phyloP scores from a whole-genome alignment of 2,113 vertebrate genomes.

The Seriola aureovittata region DNA sequence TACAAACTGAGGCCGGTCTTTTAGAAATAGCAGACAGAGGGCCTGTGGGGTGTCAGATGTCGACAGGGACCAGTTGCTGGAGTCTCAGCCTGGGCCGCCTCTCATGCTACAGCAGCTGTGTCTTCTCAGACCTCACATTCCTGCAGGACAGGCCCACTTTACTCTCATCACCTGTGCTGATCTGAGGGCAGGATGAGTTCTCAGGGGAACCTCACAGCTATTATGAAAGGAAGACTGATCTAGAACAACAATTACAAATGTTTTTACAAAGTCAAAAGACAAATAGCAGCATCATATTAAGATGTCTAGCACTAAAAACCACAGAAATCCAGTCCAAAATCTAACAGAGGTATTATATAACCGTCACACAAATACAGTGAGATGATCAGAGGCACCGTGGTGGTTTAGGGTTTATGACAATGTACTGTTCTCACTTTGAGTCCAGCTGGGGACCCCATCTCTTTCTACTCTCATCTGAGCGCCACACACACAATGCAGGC shows the following conservation, averaged over 20 bases:
- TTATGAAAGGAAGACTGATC: background rate
- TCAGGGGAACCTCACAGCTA: background rate
- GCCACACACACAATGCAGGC: background rate
- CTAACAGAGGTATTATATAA: background rate
- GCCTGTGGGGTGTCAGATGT: constrained; percentile 77
- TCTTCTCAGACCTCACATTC: constrained; percentile 83
- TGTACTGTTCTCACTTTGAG: background rate
- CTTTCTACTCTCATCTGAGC: background rate
- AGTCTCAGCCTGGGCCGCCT: constrained; percentile 65
- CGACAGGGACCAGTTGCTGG: constrained; percentile 79
- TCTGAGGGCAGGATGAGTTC: constrained; percentile 41
- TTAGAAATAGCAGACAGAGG: constrained; percentile 70
- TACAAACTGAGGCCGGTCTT: constrained; percentile 62
- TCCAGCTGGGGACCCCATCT: background rate
- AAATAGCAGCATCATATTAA: background rate
- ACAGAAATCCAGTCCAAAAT: constrained; percentile 1
- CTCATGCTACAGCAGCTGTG: constrained; percentile 79
- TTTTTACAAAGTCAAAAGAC: background rate
- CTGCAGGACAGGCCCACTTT: constrained; percentile 74
- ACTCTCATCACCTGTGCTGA: constrained; percentile 80
- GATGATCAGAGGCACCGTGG: no score
- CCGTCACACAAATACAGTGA: background rate
- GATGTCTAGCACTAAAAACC: background rate
- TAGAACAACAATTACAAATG: background rate
- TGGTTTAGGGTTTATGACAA: background rate